Conservation (phyloP, 2,113 vertebrate species). For the Sinocyclocheilus grahami region DNA sequence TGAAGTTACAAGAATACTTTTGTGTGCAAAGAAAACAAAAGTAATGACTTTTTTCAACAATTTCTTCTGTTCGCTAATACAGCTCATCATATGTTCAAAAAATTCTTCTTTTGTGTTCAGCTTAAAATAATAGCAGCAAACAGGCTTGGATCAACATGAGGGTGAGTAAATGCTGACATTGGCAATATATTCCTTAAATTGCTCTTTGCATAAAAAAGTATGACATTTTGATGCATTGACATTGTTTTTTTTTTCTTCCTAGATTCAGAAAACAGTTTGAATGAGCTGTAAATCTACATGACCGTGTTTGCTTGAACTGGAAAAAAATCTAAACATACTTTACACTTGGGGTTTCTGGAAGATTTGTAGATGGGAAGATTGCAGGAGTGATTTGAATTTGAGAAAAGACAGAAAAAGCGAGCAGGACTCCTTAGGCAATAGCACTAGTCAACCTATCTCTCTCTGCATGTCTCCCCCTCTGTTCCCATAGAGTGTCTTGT, state of each 20-base stretch:
- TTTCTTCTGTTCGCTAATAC: neutral
- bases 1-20: neutral
- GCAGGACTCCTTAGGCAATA: neutral
- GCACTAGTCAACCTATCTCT: neutral
- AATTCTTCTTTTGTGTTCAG: neutral
- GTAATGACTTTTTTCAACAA: neutral
- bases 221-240: neutral
- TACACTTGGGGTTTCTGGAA: neutral
- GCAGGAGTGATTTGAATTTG: constrained; percentile 22
- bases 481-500: constrained; percentile 29
- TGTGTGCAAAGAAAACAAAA: no score
- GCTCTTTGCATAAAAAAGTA: neutral
- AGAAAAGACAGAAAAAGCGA: neutral
- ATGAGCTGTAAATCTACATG: constrained; percentile 13
- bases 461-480: neutral
- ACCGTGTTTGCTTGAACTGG: neutral
- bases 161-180: neutral
- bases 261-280: neutral
- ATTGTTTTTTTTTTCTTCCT: neutral
- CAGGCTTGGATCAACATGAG: neutral
- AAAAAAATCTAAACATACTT: neutral
- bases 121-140: neutral
- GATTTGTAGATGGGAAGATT: constrained; percentile 20
- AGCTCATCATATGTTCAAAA: neutral
- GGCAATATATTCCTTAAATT: neutral